Evolutionary conservation across 2,113 vertebrate genomes (phyloP), one percentile per base, ranked within the genome.

Genomic region (Indicator maculatus): DNA sequence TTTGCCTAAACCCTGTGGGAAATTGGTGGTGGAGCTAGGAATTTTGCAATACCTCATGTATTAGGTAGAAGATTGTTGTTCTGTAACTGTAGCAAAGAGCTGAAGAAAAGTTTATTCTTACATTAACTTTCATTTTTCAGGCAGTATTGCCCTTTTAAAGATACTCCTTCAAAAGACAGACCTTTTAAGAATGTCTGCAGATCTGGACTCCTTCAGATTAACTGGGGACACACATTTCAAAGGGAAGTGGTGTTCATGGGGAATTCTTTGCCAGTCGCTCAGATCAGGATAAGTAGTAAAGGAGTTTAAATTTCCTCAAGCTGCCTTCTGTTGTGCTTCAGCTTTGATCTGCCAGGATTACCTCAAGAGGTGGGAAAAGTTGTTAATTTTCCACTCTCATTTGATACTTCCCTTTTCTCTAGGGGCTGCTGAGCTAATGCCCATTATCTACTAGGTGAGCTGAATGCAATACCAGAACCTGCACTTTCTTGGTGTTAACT

Each of bases 331-430:
- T 93, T 94, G 93, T 94, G 90, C 91, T 88, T 90, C 76, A 76
- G 89, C 96, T 97, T 97, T 97, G 95, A 97, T 95, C 91, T 97
- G 79, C 69, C 61, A 50, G 83, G 91, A 96, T 94, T 95, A 94
- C 83, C 83, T 95, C 33, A 6, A 94, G 90, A 93, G 90, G 83
- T 91, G 90, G 93, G 87, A 61, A 91, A 93, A 94, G 83, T 3
- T 88, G 86, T 90, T 94, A 90, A 93, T 91, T 95, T 96, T 93
- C 90, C 85, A 65, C 66, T 88, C 74, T 71, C 39, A 52, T 36
- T 88, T 78, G 88, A 75, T 61, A 58, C 79, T 90, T 95, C 28
- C 44, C 69, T 61, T 84, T 88, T 89, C 61, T 86, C 79, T 33
- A 38, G 79, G 59, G 65, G 58, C 80, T 88, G 53, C 69, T 47